Percentiles rank a stretch among this genome's conserved stretches.
These are phyloP conservation scores for Oligia fasciuncula DNA, from an alignment of 2,888 invertebrate species.

Conservation along the genomic window DNA sequence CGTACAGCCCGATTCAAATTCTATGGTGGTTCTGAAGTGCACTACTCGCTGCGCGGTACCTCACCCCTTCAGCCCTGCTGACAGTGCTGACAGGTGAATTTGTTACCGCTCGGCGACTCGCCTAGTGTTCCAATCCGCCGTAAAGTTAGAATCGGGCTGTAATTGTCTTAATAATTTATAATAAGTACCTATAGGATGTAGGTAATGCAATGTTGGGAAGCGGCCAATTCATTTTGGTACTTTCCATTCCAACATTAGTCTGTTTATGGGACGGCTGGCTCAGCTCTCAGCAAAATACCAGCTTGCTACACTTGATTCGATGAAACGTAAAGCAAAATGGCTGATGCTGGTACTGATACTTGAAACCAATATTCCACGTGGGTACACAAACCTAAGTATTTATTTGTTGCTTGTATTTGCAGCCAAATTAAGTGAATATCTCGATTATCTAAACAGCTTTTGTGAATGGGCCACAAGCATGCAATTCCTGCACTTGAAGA, in stretches of 20 bases:
- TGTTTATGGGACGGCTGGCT: neutral
- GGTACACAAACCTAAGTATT: neutral
- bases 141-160: too few species aligned
- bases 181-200: neutral
- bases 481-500: neutral
- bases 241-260: neutral
- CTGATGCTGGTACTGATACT: neutral
- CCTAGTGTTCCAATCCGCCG: too few species aligned
- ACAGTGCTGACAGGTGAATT: too few species aligned
- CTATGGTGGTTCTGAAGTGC: too few species aligned
- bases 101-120: too few species aligned
- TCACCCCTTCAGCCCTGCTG: too few species aligned
- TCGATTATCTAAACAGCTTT: slow-evolving; percentile 6
- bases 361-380: neutral
- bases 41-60: too few species aligned
- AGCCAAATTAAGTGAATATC: neutral
- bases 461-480: neutral
- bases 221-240: neutral
- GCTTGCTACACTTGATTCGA: neutral
- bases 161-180: too few species aligned
- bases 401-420: neutral
- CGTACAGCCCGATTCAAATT: too few species aligned
- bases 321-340: neutral
- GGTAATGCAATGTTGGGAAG: neutral
- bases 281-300: neutral